phyloP scores from a whole-genome alignment of 1,140 invertebrate genomes.

The Aphidius ervi region DNA sequence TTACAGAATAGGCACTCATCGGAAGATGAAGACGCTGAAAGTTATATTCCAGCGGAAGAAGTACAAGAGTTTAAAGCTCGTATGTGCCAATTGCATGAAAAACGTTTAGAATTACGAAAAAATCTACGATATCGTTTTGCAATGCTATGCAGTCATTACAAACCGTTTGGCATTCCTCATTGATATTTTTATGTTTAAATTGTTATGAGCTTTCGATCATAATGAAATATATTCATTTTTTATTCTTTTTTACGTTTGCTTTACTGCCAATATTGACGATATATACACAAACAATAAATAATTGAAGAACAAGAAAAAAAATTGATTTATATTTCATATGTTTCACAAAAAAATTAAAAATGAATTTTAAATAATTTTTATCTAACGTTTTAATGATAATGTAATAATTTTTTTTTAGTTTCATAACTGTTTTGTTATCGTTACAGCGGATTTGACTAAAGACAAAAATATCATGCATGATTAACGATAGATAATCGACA shows the following conservation, averaged over 20 bases:
- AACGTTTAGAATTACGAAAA: constrained; percentile 76
- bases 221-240: constrained; percentile 21
- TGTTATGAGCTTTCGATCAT: constrained; percentile 14
- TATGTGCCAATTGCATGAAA: constrained; percentile 68
- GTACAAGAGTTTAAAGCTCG: constrained; percentile 76
- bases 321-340: too few relatives aligned
- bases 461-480: too few relatives aligned
- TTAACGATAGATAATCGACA: too few relatives aligned
- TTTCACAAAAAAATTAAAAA: constrained; percentile 21
- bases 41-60: constrained; percentile 84
- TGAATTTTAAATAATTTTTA: constrained; percentile 35
- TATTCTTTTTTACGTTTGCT: constrained; percentile 25
- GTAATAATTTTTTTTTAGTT: too few relatives aligned
- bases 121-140: constrained; percentile 78
- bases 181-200: constrained; percentile 28
- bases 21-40: constrained; percentile 66
- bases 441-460: too few relatives aligned
- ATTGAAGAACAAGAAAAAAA: too few relatives aligned
- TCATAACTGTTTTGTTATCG: too few relatives aligned
- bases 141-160: constrained; percentile 61
- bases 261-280: too few relatives aligned
- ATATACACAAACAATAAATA: too few relatives aligned
- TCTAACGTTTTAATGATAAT: too few relatives aligned
- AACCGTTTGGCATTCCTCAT: constrained; percentile 41
- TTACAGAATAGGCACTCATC: constrained; percentile 62